A percentile compares a stretch with the other conserved stretches of the same genome.
Evolutionary conservation across 1,140 invertebrate genomes (phyloP).

Genomic region (Steinernema feltiae): DNA sequence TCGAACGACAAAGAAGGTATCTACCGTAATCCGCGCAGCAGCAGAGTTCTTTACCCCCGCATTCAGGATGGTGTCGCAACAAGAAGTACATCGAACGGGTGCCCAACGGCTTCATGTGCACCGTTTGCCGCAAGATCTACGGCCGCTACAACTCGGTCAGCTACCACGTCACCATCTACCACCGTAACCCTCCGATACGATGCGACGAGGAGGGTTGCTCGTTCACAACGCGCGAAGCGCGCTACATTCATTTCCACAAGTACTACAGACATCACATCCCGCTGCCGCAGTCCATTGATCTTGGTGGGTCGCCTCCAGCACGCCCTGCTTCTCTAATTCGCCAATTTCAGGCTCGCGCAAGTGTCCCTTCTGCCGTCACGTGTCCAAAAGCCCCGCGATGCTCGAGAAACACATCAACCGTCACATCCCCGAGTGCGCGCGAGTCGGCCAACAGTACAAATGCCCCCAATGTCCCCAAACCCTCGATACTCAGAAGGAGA

Average conservation of each 20-base stretch:
- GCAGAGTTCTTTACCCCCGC: no score
- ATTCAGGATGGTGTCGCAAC: slow-evolving; percentile 52
- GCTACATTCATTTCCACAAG: slow-evolving; percentile 58
- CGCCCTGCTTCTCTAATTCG: neutral
- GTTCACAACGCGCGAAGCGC: slow-evolving; percentile 49
- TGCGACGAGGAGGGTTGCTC: slow-evolving; percentile 52
- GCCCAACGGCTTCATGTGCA: slow-evolving; percentile 46
- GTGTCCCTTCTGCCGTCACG: slow-evolving; percentile 56
- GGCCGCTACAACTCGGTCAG: slow-evolving; percentile 56
- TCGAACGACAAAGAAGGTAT: slow-evolving; percentile 51
- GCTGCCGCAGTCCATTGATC: slow-evolving; percentile 51
- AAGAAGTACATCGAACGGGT: slow-evolving; percentile 57
- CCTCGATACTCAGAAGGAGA: neutral
- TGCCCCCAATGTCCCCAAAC: neutral
- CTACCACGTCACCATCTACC: slow-evolving; percentile 57
- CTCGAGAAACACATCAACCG: slow-evolving; percentile 53
- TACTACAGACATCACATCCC: slow-evolving; percentile 56
- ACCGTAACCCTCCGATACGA: slow-evolving; percentile 54
- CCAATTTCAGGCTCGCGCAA: slow-evolving; percentile 51
- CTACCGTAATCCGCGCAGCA: slow-evolving; percentile 10
- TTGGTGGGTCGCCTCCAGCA: slow-evolving; percentile 31
- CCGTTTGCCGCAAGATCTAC: slow-evolving; percentile 41
- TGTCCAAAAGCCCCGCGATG: slow-evolving; percentile 55
- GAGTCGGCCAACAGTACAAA: slow-evolving; percentile 8
- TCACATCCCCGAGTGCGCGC: slow-evolving; percentile 15